A percentile compares a stretch with the other conserved stretches of the same genome.
Conservation (phyloP, 1,140 invertebrate species). For the Zaprionus camerounensis region DNA sequence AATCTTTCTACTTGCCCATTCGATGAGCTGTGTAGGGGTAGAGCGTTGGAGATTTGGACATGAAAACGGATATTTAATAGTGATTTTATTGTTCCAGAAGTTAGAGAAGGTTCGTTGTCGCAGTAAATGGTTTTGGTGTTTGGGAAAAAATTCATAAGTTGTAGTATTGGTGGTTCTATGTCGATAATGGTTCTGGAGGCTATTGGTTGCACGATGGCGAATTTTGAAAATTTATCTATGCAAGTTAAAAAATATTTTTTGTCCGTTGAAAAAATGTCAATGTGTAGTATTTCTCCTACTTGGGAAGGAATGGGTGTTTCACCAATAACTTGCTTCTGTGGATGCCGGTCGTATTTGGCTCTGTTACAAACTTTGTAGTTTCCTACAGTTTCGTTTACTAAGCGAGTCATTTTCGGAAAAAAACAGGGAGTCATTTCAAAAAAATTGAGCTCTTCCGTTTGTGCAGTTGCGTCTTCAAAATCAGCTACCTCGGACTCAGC, state of each 20-base stretch:
- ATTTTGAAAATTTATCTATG: slow-evolving; percentile 44
- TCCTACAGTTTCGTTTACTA: slow-evolving; percentile 26
- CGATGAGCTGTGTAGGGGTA: background rate
- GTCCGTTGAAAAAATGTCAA: slow-evolving; percentile 35
- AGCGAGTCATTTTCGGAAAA: slow-evolving; percentile 43
- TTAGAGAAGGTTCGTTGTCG: background rate
- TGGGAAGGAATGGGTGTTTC: slow-evolving; percentile 16
- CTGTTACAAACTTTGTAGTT: slow-evolving; percentile 41
- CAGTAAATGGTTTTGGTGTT: slow-evolving; percentile 19
- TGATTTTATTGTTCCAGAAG: background rate
- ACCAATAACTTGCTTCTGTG: slow-evolving; percentile 31
- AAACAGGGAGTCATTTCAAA: slow-evolving; percentile 14
- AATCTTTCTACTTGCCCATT: slow-evolving; percentile 35
- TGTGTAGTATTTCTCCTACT: slow-evolving; percentile 39
- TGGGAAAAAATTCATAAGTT: slow-evolving; percentile 2
- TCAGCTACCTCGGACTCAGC: background rate
- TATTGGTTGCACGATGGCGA: slow-evolving; percentile 35
- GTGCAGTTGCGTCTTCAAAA: background rate
- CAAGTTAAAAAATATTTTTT: slow-evolving; percentile 36
- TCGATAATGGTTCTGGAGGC: slow-evolving; percentile 32
- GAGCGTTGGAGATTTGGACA: background rate
- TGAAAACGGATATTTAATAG: background rate
- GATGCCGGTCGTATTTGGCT: slow-evolving; percentile 48
- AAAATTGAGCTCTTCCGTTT: background rate
- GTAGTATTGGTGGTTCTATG: slow-evolving; percentile 21